Percentiles rank a stretch among this genome's conserved stretches.
These are phyloP conservation scores for Phodopus roborovskii DNA, from an alignment of 2,113 vertebrate genomes.

Conservation along the genomic window DNA sequence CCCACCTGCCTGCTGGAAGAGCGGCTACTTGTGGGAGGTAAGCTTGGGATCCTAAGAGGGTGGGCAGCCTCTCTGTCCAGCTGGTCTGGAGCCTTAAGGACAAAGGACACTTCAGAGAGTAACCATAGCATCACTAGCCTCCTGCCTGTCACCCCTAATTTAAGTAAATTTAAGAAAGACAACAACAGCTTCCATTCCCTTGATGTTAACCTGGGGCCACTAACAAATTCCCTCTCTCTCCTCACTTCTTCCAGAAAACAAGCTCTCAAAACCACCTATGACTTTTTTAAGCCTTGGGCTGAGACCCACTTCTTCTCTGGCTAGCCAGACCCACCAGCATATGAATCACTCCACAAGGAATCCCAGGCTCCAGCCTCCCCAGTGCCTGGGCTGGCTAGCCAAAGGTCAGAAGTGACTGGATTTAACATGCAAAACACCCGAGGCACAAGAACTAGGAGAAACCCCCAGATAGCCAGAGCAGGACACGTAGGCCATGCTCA, in stretches of 20 bases:
- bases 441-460: neutral
- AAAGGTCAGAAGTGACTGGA: neutral
- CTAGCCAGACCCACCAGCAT: neutral
- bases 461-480: neutral
- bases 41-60: neutral
- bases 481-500: neutral
- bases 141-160: neutral
- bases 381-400: neutral
- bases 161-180: neutral
- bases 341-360: neutral
- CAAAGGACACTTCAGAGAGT: neutral
- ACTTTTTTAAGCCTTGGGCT: neutral
- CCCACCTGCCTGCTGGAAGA: neutral
- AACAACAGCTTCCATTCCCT: neutral
- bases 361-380: neutral
- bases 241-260: neutral
- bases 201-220: neutral
- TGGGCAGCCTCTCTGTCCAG: neutral
- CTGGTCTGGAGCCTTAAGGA: too few relatives aligned
- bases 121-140: neutral
- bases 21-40: neutral
- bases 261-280: neutral
- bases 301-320: neutral
- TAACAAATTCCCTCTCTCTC: neutral
- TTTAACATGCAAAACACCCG: neutral